Evolutionary conservation across 1,140 invertebrate genomes (phyloP).

Genomic region (Tyrophagus putrescentiae): DNA sequence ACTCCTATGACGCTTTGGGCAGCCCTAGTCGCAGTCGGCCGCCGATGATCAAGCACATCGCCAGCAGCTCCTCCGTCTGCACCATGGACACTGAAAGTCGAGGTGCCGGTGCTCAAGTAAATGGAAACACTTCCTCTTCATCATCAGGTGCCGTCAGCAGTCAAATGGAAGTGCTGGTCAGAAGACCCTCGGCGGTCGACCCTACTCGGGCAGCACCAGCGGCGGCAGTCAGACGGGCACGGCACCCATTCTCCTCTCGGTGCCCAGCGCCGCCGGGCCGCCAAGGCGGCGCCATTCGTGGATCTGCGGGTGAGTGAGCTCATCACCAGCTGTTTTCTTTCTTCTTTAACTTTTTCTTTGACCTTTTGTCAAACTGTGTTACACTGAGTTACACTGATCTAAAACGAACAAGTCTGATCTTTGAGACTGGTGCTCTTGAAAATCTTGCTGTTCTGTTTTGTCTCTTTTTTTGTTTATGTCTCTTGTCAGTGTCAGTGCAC

Average conservation of each 20-base stretch:
- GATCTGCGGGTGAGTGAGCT: conserved; percentile 21
- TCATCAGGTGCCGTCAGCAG: too few species aligned
- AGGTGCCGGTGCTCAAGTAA: too few species aligned
- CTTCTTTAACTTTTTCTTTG: background rate
- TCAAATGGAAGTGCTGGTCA: too few species aligned
- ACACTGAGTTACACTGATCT: too few species aligned
- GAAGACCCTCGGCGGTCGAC: conserved; percentile 4
- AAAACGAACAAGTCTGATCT: too few species aligned
- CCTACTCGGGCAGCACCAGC: background rate
- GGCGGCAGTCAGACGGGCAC: background rate
- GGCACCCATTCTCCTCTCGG: background rate
- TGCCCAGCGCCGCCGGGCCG: background rate
- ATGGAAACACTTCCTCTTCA: too few species aligned
- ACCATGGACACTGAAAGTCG: conserved; percentile 1
- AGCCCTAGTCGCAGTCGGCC: background rate
- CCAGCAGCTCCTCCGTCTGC: background rate
- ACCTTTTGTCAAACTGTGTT: background rate
- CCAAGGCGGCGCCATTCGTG: conserved; percentile 21
- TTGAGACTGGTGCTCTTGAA: too few species aligned
- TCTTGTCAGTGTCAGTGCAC: too few species aligned
- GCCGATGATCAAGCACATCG: background rate
- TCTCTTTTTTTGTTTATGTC: too few species aligned
- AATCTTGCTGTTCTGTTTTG: too few species aligned
- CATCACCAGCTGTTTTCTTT: background rate
- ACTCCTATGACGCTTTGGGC: too few species aligned